Evolutionary conservation across 1,140 invertebrate species (phyloP), one percentile per base, ranked within the genome.

Genomic region (Leptopilina clavipes): DNA sequence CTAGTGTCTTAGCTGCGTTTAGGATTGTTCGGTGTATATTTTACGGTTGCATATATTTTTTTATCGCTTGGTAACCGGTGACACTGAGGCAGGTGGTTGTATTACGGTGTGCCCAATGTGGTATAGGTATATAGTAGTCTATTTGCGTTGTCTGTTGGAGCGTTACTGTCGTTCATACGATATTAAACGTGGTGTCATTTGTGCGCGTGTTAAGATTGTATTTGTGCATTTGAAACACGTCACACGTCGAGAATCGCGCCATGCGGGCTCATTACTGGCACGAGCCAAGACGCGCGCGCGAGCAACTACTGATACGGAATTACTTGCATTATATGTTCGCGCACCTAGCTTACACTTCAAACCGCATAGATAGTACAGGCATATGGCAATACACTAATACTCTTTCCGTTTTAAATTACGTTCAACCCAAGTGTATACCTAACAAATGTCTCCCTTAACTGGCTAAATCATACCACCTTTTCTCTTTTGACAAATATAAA

Each of bases 201-300:
- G 72, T 56, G 74, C 73, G 59, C 76, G 71, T 78, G 76, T 81
- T 54, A 79, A 83, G 83, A 85, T 84, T 84, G 83, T 84, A 59
- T 84, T 88, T 88, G 83, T 89, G 84, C 83, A 89, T 89, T 88
- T 87, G 85, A 88, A 88, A 88, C 87, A 89, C 88, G 88, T 87
- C 81, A 88, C 87, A 89, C 88, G 88, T 87, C 81, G 82, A 81
- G 81, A 83, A 83, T 81, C 81, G 76, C 76, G 65, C 78, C 80
- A 90, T 90, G 89, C 89, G 89, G 89, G 89, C 86, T 89, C 87
- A 88, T 90, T 89, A 90, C 86, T 83, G 89, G 87, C 89, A 90
- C 89, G 89, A 90, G 89, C 88, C 89, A 87, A 88, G 84, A 84
- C 86, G 83, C 81, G 81, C 81, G 82, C 81, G 82, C 82, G 76